Conservation (phyloP, 35 echinoderm and acorn worm species). For the Anneissia japonica region DNA sequence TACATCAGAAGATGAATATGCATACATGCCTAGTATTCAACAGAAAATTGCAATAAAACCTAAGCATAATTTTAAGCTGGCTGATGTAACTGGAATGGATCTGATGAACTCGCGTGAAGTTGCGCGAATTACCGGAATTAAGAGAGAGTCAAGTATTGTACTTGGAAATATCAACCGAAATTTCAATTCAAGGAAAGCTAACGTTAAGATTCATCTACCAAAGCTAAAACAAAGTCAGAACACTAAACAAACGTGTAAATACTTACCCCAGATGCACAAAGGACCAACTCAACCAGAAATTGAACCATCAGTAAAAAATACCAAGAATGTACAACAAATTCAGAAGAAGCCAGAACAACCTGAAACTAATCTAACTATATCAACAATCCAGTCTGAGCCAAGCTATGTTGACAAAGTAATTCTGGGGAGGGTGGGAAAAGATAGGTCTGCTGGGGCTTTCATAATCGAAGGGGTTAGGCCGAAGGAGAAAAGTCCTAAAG, state of each 20-base stretch:
- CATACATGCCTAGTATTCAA: neutral
- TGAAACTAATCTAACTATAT: too few relatives aligned
- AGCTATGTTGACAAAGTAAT: neutral
- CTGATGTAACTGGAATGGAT: neutral
- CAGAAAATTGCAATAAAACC: neutral
- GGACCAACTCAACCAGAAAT: too few relatives aligned
- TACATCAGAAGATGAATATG: neutral
- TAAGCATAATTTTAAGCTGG: neutral
- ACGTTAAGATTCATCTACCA: neutral
- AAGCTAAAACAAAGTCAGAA: neutral
- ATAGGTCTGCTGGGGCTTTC: neutral
- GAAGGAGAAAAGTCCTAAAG: neutral
- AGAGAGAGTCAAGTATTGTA: neutral
- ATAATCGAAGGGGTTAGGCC: neutral
- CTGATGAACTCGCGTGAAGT: neutral
- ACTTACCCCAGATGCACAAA: too few relatives aligned
- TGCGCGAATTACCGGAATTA: neutral
- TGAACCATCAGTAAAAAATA: too few relatives aligned
- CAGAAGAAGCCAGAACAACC: too few relatives aligned
- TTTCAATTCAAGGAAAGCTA: neutral
- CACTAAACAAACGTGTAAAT: too few relatives aligned
- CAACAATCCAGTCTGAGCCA: too few relatives aligned
- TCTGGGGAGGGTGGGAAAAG: neutral
- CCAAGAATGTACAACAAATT: too few relatives aligned
- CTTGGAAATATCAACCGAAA: neutral